Evolutionary conservation across 1,140 invertebrate species (phyloP), one percentile per base, ranked within the genome.

Genomic region (Papilio polyxenes): DNA sequence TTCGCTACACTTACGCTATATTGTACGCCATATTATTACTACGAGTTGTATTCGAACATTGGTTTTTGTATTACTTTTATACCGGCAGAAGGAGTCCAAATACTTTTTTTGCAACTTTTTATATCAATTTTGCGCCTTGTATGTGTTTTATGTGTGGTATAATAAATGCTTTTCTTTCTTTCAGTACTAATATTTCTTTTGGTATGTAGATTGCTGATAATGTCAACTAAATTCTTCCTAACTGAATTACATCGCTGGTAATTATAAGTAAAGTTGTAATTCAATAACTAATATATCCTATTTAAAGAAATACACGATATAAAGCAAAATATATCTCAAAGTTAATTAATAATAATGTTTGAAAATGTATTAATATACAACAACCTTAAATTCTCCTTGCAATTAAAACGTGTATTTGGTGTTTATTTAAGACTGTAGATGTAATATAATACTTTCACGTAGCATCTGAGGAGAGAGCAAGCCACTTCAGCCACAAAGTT

Each of bases 401-500:
- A 75, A 49, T 74, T 37, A 74, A 23, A 72, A 15, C 31, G 13
- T 72, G 2, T 72, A 69, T 37, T 72, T 72, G 10, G 65, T 69
- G 31, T 72, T 72, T 72, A 37, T 72, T 72, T 72, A 17, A 37
- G 65, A 37, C 11, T 72, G 31, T 72, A 72, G 65, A 53, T 76
- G 53, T 31, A 20, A 49, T 53, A 53, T 37, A 44, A 37, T 78
- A 78, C 15, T 78, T 78, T 59, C 76, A 56, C 17, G 31, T 56
- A 78, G 51, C 51, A 17, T 80, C 78, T n/a, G 59, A 80, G 40
- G n/a, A 79, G 77, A 37, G 44, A 48, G 56, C 78, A 80, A 80
- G 78, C 56, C 59, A 80, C 78, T 80, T 65, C 62, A 69, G 17
- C 78, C 59, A 80, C 78, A 65, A 59, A 80, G 78, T 80, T 80